Evolutionary conservation across 2,797 vertebrate genomes (phyloP), one percentile per base, ranked within the genome.

Genomic region (Carapus acus): DNA sequence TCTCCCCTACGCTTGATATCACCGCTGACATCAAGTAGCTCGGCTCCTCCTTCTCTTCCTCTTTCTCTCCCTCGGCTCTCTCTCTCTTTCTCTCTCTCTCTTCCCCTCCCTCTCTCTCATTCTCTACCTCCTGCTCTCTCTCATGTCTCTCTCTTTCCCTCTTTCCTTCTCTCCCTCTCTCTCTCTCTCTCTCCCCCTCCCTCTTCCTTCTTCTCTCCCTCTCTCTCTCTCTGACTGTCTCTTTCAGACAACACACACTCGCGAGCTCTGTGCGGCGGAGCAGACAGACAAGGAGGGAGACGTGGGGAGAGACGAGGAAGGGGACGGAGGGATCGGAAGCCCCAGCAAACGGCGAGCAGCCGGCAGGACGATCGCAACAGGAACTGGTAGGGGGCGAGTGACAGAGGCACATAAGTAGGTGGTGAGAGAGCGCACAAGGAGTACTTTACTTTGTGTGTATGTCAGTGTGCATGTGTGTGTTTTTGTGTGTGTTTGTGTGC

Each of bases 1-100:
- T 80, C 67, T 76, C 63, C 63, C 48, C 62, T 73, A 74, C 57
- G 69, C 77, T 74, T 85, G 74, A 78, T 81, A 86, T 83, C 80
- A 76, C 78, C 42, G 69, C 79, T 82, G 82, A 82, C 76, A 84
- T 74, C 74, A 66, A 71, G 62, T 22, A 57, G 63, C 73, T 62
- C 67, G 7, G 73, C 72, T 60, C 74, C 74, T 64, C 68, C 69
- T 51, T 51, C 58, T 43, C 51, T 21, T 50, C 16, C 59, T n/a
- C 54, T 37, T 15, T 31, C 53, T 54, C 34, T 24, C 51, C 46
- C 43, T 48, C 49, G 31, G 24, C 53, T 21, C 58, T 21, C 48
- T 44, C 49, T 58, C 49, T 51, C 74, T 64, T 66, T 68, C 50
- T 51, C 58, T 43, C 51, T 21, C 52, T 17, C 59, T n/a, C 54